phyloP scores from a whole-genome alignment of 2,888 invertebrate genomes.

The Synergus japonicus region DNA sequence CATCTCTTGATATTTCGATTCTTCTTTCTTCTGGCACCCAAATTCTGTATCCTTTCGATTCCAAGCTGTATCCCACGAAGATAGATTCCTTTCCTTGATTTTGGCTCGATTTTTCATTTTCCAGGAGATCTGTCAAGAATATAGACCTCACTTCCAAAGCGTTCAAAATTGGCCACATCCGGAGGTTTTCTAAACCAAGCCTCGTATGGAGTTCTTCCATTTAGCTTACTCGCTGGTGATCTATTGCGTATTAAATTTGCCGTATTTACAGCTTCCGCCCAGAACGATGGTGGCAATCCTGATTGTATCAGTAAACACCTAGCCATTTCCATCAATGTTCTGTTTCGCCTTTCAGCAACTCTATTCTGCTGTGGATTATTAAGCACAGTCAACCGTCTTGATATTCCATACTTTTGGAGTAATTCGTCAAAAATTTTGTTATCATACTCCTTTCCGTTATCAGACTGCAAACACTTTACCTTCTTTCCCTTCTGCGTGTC shows the following conservation, averaged over 20 bases:
- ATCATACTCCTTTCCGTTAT: constrained; percentile 39
- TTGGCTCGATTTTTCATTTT: constrained; percentile 39
- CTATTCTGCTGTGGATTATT: constrained; percentile 46
- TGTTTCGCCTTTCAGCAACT: constrained; percentile 36
- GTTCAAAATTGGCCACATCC: neutral
- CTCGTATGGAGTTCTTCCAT: too few species aligned
- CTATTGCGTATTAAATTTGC: constrained; percentile 40
- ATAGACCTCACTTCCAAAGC: constrained; percentile 42
- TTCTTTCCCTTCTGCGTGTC: constrained; percentile 50
- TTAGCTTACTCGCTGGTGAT: constrained; percentile 20
- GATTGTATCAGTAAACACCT: constrained; percentile 42
- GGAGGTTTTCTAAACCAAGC: constrained; percentile 10
- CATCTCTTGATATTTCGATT: neutral
- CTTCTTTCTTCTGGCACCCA: neutral
- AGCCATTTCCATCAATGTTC: constrained; percentile 37
- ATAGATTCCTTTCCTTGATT: constrained; percentile 33
- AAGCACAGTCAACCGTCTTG: constrained; percentile 30
- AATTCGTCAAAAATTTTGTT: constrained; percentile 32
- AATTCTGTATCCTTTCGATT: constrained; percentile 34
- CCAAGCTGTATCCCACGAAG: constrained; percentile 38
- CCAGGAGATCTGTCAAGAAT: constrained; percentile 20
- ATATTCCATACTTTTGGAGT: constrained; percentile 24
- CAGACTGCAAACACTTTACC: constrained; percentile 37
- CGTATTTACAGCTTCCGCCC: too few species aligned
- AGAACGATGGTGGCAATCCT: neutral